Evolutionary conservation across 2,888 invertebrate genomes (phyloP), one percentile per base, ranked within the genome.

Genomic region (Cheilosia vernalis): DNA sequence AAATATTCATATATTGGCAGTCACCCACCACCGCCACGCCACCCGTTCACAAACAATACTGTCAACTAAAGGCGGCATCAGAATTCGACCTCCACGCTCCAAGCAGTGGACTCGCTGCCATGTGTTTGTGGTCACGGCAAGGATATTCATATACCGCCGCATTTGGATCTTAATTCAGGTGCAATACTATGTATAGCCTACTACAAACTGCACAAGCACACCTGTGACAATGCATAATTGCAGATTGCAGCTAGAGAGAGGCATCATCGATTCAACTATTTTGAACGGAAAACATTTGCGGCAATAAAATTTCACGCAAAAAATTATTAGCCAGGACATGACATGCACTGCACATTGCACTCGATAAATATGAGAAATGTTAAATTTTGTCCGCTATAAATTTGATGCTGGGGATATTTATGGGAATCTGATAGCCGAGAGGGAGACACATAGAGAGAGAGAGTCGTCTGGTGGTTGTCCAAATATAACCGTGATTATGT

Each of bases 271-370:
- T 66, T 42, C 33, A 40, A n/a, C 42, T 21, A 24, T 67, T 69
- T 76, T 76, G 58, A 76, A 70, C 47, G 49, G 63, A 67, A 80
- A 73, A 74, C 66, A 74, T 67, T 73, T 67, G 47, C 27, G 40
- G 42, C 40, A 10, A 69, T 55, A 49, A 69, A 44, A 81, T 33
- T 49, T 19, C 21, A 47, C 17, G 33, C 27, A 24, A 74, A 21
- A 63, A 64, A 47, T n/a, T 17, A 56, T 44, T 1, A 5, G 37
- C 33, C 17, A 47, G 42, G 55, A 63, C 55, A 37, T 37, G 55
- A 10, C 17, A 47, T 47, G 44, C 44, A 7, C 37, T 47, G 44
- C 44, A 7, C 37, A 4, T 19, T 73, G 47, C 37, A 47, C 24
- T 51, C 5, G 64, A 74, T 74, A 58, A 73, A 56, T 47, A 30